phyloP scores from a whole-genome alignment of 2,888 invertebrate genomes.

The Odontothrips loti region DNA sequence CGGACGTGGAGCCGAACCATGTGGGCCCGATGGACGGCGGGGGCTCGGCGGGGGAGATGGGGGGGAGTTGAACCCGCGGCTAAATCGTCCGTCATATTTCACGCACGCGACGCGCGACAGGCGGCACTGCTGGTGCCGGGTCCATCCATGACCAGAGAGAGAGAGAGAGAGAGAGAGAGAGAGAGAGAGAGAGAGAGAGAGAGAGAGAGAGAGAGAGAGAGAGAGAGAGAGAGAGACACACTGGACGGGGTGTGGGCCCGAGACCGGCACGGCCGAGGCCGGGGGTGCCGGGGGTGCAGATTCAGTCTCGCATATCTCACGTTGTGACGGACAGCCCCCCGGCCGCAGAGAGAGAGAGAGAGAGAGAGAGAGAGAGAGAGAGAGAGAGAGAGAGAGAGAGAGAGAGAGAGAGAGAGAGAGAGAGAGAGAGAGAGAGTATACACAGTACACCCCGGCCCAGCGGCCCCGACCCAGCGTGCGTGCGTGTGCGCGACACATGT shows the following conservation, averaged over 20 bases:
- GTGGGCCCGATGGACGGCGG: background rate
- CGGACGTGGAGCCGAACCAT: background rate
- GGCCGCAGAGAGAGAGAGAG: background rate
- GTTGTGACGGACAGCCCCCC: too few relatives aligned
- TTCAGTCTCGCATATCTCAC: too few relatives aligned
- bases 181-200: slow-evolving; percentile 31
- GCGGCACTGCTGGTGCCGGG: background rate
- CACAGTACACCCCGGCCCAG: too few relatives aligned
- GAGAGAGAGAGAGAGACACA: slow-evolving; percentile 24
- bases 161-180: slow-evolving; percentile 31
- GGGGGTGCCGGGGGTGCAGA: too few relatives aligned
- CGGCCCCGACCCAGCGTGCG: too few relatives aligned
- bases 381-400: slow-evolving; percentile 27
- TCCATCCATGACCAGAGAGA: background rate
- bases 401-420: slow-evolving; percentile 24
- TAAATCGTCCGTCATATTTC: slow-evolving; percentile 4
- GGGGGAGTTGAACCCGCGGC: background rate
- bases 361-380: too few relatives aligned
- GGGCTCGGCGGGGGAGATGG: background rate
- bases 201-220: slow-evolving; percentile 31
- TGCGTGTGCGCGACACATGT: background rate
- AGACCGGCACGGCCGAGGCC: too few relatives aligned
- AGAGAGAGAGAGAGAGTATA: too few relatives aligned
- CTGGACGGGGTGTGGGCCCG: too few relatives aligned
- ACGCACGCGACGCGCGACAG: background rate